Conservation (phyloP, 2,113 vertebrate species). For the Cololabis saira region DNA sequence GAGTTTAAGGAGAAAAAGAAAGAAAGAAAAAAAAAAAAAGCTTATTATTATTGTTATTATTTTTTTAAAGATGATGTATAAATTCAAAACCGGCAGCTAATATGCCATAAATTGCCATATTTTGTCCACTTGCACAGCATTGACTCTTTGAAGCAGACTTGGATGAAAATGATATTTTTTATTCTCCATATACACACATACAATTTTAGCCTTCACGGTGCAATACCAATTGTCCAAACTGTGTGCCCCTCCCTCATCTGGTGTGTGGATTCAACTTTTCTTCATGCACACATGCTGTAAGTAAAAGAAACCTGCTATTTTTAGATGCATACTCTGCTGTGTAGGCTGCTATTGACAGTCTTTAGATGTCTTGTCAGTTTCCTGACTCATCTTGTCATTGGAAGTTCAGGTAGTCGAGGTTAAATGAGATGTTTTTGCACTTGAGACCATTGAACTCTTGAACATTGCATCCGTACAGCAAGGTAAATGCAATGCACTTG, state of each 20-base stretch:
- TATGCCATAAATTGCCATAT: conserved; percentile 62
- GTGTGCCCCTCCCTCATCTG: conserved; percentile 12
- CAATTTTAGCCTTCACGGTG: conserved; percentile 28
- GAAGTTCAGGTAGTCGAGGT: conserved; percentile 27
- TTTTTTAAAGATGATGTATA: conserved; percentile 55
- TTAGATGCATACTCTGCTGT: conserved; percentile 19
- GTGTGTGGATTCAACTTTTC: conserved; percentile 8
- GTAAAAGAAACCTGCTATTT: conserved; percentile 21
- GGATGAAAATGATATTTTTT: conserved; percentile 26
- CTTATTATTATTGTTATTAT: conserved; percentile 13
- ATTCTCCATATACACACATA: conserved; percentile 29
- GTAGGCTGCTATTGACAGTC: conserved; percentile 6
- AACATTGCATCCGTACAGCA: conserved; percentile 56
- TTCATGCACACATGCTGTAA: conserved; percentile 12
- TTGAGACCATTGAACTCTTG: conserved; percentile 49
- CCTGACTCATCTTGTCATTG: conserved; percentile 13
- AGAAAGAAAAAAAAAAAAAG: no score
- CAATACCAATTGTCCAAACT: conserved; percentile 17
- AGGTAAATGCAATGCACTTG: conserved; percentile 65
- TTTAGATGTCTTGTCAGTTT: conserved; percentile 24
- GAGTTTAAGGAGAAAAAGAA: no score
- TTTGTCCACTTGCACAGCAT: conserved; percentile 62
- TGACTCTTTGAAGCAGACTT: conserved; percentile 38
- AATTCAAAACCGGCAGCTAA: conserved; percentile 47
- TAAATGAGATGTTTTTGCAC: conserved; percentile 60